Base-by-base conservation (phyloP, 2,797 vertebrate species). In the Benthosema pterotum region DNA sequence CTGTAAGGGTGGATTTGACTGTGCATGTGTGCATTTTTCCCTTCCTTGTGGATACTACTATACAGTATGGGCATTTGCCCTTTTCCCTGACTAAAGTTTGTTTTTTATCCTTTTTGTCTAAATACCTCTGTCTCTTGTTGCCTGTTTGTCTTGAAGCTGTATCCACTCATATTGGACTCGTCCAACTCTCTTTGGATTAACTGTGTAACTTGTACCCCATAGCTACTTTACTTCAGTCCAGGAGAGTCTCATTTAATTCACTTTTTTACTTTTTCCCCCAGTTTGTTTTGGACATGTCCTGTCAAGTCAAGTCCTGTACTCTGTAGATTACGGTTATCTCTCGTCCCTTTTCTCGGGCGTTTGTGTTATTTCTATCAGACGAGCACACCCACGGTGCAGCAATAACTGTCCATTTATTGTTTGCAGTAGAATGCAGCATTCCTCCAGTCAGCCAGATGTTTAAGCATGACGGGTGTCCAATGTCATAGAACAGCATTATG, bases 261-360 rank as follows among this genome's bases (percentile, higher is more conserved):
- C 49, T 19, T 38, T 38, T 9, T 38, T 38, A 38, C 32, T 38
- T 38, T 1, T 8, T 8, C 8, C n/a, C 7, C n/a, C 7, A 17
- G 52, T 61, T 46, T n/a, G n/a, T n/a, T 46, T 19, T 8, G 1
- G 12, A 3, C n/a, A 14, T 6, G n/a, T 15, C 32, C 18, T 52
- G 25, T 28, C 28, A 47, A 53, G 45, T 54, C 58, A 47, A 53
- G 45, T 56, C 58, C 46, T 51, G 52, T 43, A 50, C 25, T 67
- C 45, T 50, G 50, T 9, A 48, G 60, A 79, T 69, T 52, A 62
- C 32, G 56, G 62, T 45, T 61, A 6, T 11, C 46, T 60, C 2
- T 60, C 42, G 67, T n/a, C 17, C 57, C 6, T 49, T 45, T 42
- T 28, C 16, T 11, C 13, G 5, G 17, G 38, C 19, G 5, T 57